phyloP scores from a whole-genome alignment of 2,113 vertebrate genomes.

The Catharus minimus region DNA sequence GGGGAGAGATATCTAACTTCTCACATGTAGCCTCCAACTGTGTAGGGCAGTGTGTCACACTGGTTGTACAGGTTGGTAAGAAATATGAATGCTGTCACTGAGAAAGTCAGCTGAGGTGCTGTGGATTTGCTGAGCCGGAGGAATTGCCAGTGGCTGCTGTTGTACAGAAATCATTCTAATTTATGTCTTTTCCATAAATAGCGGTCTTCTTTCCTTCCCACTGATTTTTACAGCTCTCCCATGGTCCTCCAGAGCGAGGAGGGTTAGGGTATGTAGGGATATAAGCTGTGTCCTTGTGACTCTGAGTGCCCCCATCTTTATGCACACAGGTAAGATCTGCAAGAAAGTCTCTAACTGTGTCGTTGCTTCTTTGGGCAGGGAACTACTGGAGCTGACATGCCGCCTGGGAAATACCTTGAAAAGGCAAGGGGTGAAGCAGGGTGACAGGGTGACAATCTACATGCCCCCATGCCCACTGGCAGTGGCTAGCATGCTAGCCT shows the following conservation, averaged over 20 bases:
- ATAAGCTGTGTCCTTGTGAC: not conserved
- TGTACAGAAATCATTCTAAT: not conserved
- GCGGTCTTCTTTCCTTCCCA: not conserved
- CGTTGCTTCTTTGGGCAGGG: slow-evolving; percentile 57
- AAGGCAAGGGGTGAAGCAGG: slow-evolving; percentile 72
- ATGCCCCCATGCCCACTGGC: slow-evolving; percentile 79
- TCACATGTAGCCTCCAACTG: not conserved
- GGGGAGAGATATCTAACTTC: not conserved
- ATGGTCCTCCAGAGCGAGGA: not conserved
- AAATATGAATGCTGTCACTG: not conserved
- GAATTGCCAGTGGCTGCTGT: not conserved
- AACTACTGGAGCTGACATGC: slow-evolving; percentile 80
- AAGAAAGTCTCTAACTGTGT: not conserved
- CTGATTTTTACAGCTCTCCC: not conserved
- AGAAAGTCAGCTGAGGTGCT: not conserved
- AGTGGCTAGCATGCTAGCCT: slow-evolving; percentile 83
- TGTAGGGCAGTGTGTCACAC: not conserved
- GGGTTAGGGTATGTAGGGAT: not conserved
- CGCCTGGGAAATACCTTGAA: slow-evolving; percentile 78
- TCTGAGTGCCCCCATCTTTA: not conserved
- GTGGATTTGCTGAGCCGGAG: not conserved
- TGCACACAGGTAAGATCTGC: rapidly evolving
- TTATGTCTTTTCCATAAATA: not conserved
- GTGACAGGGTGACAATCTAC: slow-evolving; percentile 83
- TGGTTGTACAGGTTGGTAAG: not conserved